Evolutionary conservation across 1,140 invertebrate genomes (phyloP), one percentile per base, ranked within the genome.

Genomic region (Aradophagus sp.): DNA sequence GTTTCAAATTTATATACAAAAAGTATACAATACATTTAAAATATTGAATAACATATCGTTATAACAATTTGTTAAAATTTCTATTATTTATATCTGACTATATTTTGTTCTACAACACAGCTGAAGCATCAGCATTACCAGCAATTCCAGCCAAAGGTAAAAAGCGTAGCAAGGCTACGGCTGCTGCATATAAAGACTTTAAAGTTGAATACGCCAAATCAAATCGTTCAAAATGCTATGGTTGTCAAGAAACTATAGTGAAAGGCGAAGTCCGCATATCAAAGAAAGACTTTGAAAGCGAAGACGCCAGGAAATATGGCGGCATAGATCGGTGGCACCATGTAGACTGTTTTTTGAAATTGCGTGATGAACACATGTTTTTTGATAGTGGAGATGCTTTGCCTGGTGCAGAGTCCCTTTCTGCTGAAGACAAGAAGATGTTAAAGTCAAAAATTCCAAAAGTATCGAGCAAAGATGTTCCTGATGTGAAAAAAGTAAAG

Each of bases 171-270:
- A 77, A 80, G 52, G 39, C 11, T 16, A 66, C 44, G 14, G 62
- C 66, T 20, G 74, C 75, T 6, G 86, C 80, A 31, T 74, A 89
- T 4, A 87, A 88, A 63, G 93, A 97, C 81, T 97, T 92, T 78
- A 84, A 77, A 23, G 87, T 95, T 7, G 95, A 98, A 78, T 97
- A 98, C 86, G 91, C 97, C 0, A 97, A 97, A 82, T 95, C 94
- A 4, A 91, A 89, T 48, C 87, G 92, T 55, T 91, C 95, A 27
- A 88, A 84, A 14, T 99, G 97, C 76, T 87, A 89, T 72, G 93
- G 91, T 0, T 99, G 97, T 86, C 91, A 95, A 71, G 90, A 91
- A 58, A 95, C 92, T 77, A 98, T 99, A 76, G 84, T 89, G 14
- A 97, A 97, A 89, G 90, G 88, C 78, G 91, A 92, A 78, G 82